Evolutionary conservation across 2,888 invertebrate genomes (phyloP).

Genomic region (Troides oblongomaculatus): DNA sequence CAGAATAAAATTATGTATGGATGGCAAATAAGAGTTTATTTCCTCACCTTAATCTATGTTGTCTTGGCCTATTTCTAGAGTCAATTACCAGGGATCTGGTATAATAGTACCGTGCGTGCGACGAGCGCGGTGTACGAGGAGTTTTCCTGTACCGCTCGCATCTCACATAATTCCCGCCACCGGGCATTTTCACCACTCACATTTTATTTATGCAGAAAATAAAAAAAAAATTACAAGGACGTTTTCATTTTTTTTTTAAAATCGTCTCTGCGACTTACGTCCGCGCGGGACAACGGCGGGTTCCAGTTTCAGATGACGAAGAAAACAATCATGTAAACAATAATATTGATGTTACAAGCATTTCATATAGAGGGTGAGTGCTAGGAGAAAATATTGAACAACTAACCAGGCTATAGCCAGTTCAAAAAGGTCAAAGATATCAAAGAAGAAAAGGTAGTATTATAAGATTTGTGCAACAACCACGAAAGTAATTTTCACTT

Average conservation of each 20-base stretch:
- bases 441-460: no score
- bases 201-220: slow-evolving; percentile 40
- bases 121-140: slow-evolving; percentile 50
- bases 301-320: slow-evolving; percentile 60
- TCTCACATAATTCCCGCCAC: slow-evolving; percentile 56
- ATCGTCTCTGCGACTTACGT: slow-evolving; percentile 44
- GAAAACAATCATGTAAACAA: slow-evolving; percentile 70
- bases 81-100: slow-evolving; percentile 57
- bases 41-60: slow-evolving; percentile 50
- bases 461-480: no score
- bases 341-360: slow-evolving; percentile 59
- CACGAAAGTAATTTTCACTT: no score
- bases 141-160: slow-evolving; percentile 59
- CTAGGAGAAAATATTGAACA: not conserved
- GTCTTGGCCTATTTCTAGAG: slow-evolving; percentile 40
- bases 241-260: slow-evolving; percentile 24
- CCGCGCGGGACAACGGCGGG: slow-evolving; percentile 41
- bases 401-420: no score
- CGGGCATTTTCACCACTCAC: slow-evolving; percentile 58
- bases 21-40: not conserved
- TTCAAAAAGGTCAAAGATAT: no score
- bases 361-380: slow-evolving; percentile 49
- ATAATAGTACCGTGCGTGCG: slow-evolving; percentile 64
- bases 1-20: not conserved
- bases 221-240: slow-evolving; percentile 14